Percentiles rank a stretch among this genome's conserved stretches.
phyloP scores from a whole-genome alignment of 92 coral and sea anemone genomes.

The Palythoa grandis region DNA sequence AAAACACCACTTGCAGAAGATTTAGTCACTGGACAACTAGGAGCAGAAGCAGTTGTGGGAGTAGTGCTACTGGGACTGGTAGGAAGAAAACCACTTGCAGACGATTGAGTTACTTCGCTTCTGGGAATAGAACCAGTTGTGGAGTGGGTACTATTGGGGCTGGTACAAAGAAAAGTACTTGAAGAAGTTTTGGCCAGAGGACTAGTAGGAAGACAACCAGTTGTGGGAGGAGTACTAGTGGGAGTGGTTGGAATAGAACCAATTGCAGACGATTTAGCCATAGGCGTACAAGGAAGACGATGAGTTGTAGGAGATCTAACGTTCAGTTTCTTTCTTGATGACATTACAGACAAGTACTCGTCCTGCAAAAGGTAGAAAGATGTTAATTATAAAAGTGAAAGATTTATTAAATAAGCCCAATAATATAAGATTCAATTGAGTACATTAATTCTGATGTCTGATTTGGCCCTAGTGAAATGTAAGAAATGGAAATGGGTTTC shows the following conservation, averaged over 20 bases:
- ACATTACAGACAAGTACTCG: neutral
- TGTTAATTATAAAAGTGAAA: conserved; percentile 6
- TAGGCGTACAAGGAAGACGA: neutral
- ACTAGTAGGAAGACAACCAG: neutral
- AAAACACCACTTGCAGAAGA: conserved; percentile 23
- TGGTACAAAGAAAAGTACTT: neutral
- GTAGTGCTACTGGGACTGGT: conserved; percentile 3
- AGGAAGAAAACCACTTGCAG: neutral
- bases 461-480: neutral
- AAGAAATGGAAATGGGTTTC: neutral
- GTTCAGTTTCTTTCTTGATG: neutral
- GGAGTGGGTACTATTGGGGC: neutral
- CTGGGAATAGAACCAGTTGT: neutral
- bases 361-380: neutral
- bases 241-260: neutral
- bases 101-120: neutral
- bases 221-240: neutral
- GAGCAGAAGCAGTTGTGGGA: conserved; percentile 17
- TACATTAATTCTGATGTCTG: conserved; percentile 7
- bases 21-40: conserved; percentile 23
- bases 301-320: neutral
- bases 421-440: neutral
- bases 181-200: neutral
- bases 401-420: neutral
- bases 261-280: neutral